Base-by-base conservation (phyloP, 2,113 vertebrate genomes). In the Tricholaema leucomelas region DNA sequence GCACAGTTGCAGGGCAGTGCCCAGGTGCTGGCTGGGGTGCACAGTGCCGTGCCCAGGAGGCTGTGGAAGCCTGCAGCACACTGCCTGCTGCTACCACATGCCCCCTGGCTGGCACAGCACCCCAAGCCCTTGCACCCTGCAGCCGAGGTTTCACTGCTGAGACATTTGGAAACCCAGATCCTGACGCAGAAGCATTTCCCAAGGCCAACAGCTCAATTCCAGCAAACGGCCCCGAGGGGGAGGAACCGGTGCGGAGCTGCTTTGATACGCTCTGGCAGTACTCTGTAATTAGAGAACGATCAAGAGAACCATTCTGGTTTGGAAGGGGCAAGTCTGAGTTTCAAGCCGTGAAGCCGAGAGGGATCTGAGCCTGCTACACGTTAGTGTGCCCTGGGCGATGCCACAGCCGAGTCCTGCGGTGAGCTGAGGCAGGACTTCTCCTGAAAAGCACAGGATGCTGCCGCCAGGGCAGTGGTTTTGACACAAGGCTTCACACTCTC, bases 381-480 rank as follows among this genome's bases (percentile, higher is more conserved):
- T 66, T 92, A 95, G 67, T 70, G 85, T 54, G 14, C 61, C 85
- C 87, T 92, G 96, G 87, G 58, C 60, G 95, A 94, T 76, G 92
- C 92, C 78, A 81, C 72, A 92, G 91, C 90, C 85, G 85, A 89
- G 79, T 91, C 79, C 50, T 80, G 64, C 4, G 63, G 77, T 64
- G 61, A 17, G 42, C 42, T 44, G 42, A 69, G 77, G 87, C 83
- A 42, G 61, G 78, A 85, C 81, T 91, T 96, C 95, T 97, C 95
- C 95, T 92, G 92, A 96, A 87, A 96, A 96, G 82, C 92, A 96
- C 58, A 90, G 91, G 93, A 94, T 69, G 92, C 93, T 92, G 84
- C 25, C 87, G 84, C 93, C 85, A 72, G 85, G 65, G 85, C 71
- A 44, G 91, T 94, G 97, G 95, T 96, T 96, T 84, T 97, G 93